Evolutionary conservation across 2,888 invertebrate species (phyloP).

Genomic region (Noctua comes): DNA sequence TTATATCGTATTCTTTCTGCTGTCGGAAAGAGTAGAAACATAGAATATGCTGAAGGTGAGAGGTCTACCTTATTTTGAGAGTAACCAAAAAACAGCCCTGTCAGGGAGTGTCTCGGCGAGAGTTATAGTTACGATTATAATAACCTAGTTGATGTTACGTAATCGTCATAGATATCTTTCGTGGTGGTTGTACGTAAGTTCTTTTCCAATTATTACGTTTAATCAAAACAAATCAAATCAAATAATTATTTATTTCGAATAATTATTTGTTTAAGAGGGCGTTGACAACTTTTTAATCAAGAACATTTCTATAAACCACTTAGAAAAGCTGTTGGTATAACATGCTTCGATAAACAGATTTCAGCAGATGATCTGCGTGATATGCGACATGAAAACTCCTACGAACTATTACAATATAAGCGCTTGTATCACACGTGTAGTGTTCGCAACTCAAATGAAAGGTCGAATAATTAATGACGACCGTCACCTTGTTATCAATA

Average conservation of each 20-base stretch:
- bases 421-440: not conserved
- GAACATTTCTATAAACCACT: no score
- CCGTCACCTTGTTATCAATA: conserved; percentile 4
- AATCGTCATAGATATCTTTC: not conserved
- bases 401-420: not conserved
- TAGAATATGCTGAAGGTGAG: not conserved
- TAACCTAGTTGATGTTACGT: not conserved
- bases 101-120: not conserved
- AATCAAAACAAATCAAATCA: no score
- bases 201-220: not conserved
- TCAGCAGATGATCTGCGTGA: not conserved
- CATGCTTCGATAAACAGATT: not conserved
- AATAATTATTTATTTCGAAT: no score
- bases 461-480: conserved; percentile 17
- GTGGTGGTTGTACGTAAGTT: not conserved
- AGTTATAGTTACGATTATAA: not conserved
- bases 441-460: conserved; percentile 1
- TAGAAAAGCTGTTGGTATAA: not conserved
- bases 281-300: not conserved
- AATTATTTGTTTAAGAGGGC: not conserved
- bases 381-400: not conserved
- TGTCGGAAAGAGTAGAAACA: not conserved
- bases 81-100: no score
- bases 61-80: not conserved
- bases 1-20: not conserved